Percentiles rank a stretch among this genome's conserved stretches.
phyloP scores from a whole-genome alignment of 2,888 invertebrate genomes.

The Scaptomyza flava region DNA sequence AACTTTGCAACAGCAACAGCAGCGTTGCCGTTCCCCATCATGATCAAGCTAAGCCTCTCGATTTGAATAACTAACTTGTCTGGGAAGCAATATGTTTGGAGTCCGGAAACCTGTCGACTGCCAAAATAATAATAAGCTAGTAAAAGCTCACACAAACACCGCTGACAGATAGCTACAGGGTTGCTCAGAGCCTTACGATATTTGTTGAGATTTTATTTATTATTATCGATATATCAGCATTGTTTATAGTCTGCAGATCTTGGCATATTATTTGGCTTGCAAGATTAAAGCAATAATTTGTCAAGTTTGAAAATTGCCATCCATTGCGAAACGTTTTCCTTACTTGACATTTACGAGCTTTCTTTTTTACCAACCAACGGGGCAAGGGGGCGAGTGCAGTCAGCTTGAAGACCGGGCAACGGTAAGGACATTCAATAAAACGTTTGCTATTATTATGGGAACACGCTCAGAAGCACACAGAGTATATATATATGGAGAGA shows the following conservation, averaged over 20 bases:
- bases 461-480: slow-evolving; percentile 15
- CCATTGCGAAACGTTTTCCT: slow-evolving; percentile 10
- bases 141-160: background rate
- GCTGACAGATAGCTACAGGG: slow-evolving; percentile 16
- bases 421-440: slow-evolving; percentile 73
- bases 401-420: slow-evolving; percentile 31
- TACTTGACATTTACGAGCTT: slow-evolving; percentile 40
- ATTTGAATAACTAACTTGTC: background rate
- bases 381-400: slow-evolving; percentile 46
- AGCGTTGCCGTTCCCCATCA: background rate
- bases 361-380: slow-evolving; percentile 6
- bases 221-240: background rate
- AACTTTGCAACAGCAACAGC: slow-evolving; percentile 27
- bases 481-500: background rate
- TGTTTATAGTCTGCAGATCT: background rate
- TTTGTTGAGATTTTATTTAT: background rate
- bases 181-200: slow-evolving; percentile 9
- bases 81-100: slow-evolving; percentile 30
- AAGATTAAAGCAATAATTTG: slow-evolving; percentile 24
- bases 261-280: background rate
- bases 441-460: slow-evolving; percentile 68
- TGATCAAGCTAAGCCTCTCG: slow-evolving; percentile 48
- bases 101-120: slow-evolving; percentile 33
- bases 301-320: slow-evolving; percentile 14
- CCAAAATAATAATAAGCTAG: slow-evolving; percentile 16